Evolutionary conservation across 2,113 vertebrate genomes (phyloP).

Genomic region (Spea multiplicata): DNA sequence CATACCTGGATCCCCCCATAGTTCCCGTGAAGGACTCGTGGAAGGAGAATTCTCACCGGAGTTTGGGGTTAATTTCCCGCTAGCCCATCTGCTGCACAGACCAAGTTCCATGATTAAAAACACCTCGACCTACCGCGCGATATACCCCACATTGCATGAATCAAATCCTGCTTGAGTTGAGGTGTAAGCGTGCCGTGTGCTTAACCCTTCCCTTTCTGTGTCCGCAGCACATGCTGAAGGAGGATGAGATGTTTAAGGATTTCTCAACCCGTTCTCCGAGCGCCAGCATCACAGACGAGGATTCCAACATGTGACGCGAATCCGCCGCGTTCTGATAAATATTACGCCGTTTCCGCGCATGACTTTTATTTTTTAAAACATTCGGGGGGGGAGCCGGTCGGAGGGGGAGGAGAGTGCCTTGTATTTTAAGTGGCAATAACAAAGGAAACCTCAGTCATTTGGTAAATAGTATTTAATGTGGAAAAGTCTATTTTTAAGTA

Average conservation of each 20-base stretch:
- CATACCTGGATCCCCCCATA: too few species aligned
- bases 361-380: slow-evolving; percentile 16
- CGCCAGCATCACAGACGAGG: slow-evolving; percentile 86
- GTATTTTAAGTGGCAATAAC: slow-evolving; percentile 55
- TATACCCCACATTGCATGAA: too few species aligned
- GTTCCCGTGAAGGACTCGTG: too few species aligned
- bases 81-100: too few species aligned
- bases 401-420: slow-evolving; percentile 49
- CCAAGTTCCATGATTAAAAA: too few species aligned
- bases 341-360: neutral
- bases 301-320: slow-evolving; percentile 79
- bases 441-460: slow-evolving; percentile 54
- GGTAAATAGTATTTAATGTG: too few species aligned
- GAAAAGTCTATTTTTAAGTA: too few species aligned
- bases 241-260: slow-evolving; percentile 93
- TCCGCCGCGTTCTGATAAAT: neutral
- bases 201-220: neutral
- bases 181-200: too few species aligned
- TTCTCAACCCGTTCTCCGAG: slow-evolving; percentile 77
- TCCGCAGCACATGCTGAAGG: slow-evolving; percentile 92
- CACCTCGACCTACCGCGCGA: too few species aligned
- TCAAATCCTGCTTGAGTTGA: too few species aligned
- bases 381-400: slow-evolving; percentile 2
- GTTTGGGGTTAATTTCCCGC: too few species aligned
- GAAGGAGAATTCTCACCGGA: too few species aligned